Evolutionary conservation across 2,113 vertebrate genomes (phyloP), one percentile per base, ranked within the genome.

Genomic region (Phalacrocorax pelagicus): DNA sequence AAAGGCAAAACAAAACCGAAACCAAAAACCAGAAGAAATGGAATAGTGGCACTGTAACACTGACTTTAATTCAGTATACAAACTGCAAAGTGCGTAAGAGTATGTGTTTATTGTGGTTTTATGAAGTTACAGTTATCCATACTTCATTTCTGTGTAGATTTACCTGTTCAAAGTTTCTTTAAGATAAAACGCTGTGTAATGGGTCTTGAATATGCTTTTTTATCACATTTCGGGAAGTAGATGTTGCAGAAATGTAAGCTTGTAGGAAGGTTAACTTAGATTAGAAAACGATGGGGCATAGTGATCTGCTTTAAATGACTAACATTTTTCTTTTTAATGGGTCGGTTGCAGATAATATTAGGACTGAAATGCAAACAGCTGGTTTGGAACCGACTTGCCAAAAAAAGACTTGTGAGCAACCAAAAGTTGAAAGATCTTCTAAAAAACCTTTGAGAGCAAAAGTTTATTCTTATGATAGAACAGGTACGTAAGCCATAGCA

Each of bases 331-430:
- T 81, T 74, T 63, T 83, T 67, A 49, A 78, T 81, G 22, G 65
- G 27, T 51, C 13, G 10, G 15, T 96, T 96, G 40, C 81, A 97
- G 93, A 65, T 92, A 90, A 81, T 73, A 15, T 74, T 51, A 66
- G 84, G 65, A 46, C 3, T 67, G 65, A 72, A 66, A 52, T 13
- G 81, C 81, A 78, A 92, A 40, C 34, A 62, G 24, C 49, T 44
- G 20, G 22, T 78, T 42, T 66, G 80, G 44, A 96, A 46, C 54
- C 55, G 61, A 42, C 42, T 72, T 69, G 47, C 12, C 58, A 8
- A 24, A 67, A 61, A 66, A 92, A 92, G 44, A 49, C 83, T 51
- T 52, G n/a, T 75, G 79, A 83, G 80, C 42, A 77, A 89, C 54
- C 46, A 26, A 46, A 79, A 58, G 32, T 38, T 67, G 71, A 65